phyloP scores from a whole-genome alignment of 2,797 vertebrate genomes.

The Hoplostethus atlanticus region DNA sequence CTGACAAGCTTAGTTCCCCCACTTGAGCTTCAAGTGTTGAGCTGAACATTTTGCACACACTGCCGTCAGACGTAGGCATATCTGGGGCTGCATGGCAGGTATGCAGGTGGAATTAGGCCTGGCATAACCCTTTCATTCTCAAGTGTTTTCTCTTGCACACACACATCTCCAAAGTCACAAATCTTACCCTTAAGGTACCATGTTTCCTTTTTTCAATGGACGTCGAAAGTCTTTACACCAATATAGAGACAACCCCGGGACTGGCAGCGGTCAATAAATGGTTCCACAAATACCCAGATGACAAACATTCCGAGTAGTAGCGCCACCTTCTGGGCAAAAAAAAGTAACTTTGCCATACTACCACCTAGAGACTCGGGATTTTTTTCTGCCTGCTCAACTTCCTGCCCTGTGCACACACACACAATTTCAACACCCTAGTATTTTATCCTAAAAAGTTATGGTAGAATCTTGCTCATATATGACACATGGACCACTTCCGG shows the following conservation, averaged over 20 bases:
- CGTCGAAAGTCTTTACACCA: not conserved
- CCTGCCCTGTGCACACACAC: too few relatives aligned
- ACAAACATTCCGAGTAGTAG: too few relatives aligned
- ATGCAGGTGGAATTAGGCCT: not conserved
- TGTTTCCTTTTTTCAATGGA: not conserved
- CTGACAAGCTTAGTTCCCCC: slow-evolving; percentile 55
- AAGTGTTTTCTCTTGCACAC: slow-evolving; percentile 28
- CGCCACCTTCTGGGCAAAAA: too few relatives aligned
- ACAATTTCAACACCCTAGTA: too few relatives aligned
- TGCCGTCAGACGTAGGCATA: slow-evolving; percentile 14
- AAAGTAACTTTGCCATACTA: too few relatives aligned
- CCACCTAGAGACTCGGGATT: too few relatives aligned
- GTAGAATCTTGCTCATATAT: too few relatives aligned
- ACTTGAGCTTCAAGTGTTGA: slow-evolving; percentile 44
- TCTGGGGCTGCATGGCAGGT: slow-evolving; percentile 1
- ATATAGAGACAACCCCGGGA: not conserved
- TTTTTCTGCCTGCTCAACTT: too few relatives aligned
- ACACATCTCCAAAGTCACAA: not conserved
- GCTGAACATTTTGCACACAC: slow-evolving; percentile 45
- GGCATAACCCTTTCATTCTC: slow-evolving; percentile 15
- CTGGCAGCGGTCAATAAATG: not conserved
- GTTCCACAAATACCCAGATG: not conserved
- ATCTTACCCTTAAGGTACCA: not conserved
- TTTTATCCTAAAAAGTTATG: too few relatives aligned
- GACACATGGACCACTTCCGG: too few relatives aligned